phyloP scores from a whole-genome alignment of 2,113 vertebrate genomes.

The Oncorhynchus clarkii region DNA sequence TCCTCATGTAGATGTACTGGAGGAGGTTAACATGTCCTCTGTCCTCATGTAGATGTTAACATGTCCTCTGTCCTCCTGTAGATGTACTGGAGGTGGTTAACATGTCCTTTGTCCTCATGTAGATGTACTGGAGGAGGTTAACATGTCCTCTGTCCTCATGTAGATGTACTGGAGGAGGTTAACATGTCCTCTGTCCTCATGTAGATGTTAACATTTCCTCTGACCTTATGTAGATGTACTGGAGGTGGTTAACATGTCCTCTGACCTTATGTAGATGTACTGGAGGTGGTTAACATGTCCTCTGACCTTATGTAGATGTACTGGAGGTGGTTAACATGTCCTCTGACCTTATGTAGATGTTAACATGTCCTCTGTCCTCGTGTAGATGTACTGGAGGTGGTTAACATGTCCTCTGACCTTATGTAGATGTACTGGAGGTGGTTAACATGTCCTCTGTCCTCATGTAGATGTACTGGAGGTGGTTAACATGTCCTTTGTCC shows the following conservation, averaged over 20 bases:
- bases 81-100: no score
- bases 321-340: conserved; percentile 56
- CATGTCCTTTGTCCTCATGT: not conserved
- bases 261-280: conserved; percentile 68
- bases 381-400: conserved; percentile 75
- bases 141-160: not conserved
- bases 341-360: conserved; percentile 61
- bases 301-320: conserved; percentile 67
- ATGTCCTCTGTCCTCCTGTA: no score
- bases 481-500: not conserved
- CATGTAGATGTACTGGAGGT: conserved; percentile 76
- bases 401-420: not conserved
- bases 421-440: conserved; percentile 75
- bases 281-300: conserved; percentile 52
- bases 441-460: not conserved
- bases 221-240: no score
- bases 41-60: no score
- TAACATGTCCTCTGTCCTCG: not conserved
- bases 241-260: not conserved
- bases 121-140: conserved; percentile 58
- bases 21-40: not conserved
- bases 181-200: no score
- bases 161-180: conserved; percentile 45
- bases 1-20: conserved; percentile 71
- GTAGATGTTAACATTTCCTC: no score